Percentiles rank a stretch among this genome's conserved stretches.
These are phyloP conservation scores for Linepithema humile DNA, from an alignment of 1,140 invertebrate species.

Conservation along the genomic window DNA sequence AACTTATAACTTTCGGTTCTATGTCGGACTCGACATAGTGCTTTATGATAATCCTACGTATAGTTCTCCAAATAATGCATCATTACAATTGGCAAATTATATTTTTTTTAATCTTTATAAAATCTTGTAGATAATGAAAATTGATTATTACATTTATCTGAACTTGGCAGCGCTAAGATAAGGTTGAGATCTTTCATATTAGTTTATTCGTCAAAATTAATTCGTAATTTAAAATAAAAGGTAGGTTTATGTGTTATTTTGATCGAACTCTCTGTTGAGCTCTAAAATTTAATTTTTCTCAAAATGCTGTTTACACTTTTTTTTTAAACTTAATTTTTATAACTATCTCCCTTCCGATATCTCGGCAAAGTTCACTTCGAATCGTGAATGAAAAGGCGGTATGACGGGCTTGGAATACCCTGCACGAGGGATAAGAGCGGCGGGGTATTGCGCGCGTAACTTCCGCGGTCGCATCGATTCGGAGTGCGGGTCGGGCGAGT, in stretches of 20 bases:
- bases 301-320: not conserved
- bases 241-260: not conserved
- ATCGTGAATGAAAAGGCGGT: slow-evolving; percentile 7
- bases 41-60: too few species aligned
- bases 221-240: too few species aligned
- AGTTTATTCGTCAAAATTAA: too few species aligned
- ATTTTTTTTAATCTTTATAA: too few species aligned
- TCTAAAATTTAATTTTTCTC: not conserved
- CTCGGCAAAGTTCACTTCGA: not conserved
- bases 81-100: too few species aligned
- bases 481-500: slow-evolving; percentile 39
- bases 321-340: not conserved
- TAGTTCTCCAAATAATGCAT: too few species aligned
- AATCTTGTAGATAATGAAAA: too few species aligned
- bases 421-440: slow-evolving; percentile 43
- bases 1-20: too few species aligned
- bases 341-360: not conserved
- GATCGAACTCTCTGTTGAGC: not conserved
- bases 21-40: too few species aligned
- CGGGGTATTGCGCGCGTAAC: slow-evolving; percentile 50
- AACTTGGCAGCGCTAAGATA: too few species aligned
- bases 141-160: too few species aligned
- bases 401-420: not conserved
- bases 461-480: slow-evolving; percentile 53
- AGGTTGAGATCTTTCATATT: too few species aligned